Evolutionary conservation across 2,113 vertebrate species (phyloP).

Genomic region (Coptodon rendalli): DNA sequence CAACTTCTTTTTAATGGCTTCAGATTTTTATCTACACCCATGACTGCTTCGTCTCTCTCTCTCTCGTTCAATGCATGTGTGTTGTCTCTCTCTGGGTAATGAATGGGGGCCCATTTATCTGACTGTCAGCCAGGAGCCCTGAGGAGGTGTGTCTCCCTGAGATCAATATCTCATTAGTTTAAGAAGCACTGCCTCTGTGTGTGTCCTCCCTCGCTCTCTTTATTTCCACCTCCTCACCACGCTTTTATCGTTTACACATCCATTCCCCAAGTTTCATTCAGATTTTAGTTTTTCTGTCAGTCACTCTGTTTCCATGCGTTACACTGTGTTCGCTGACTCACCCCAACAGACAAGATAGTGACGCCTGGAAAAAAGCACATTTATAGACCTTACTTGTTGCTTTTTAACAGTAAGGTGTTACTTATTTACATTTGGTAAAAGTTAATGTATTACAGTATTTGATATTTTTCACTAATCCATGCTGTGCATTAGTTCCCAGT

Average conservation of each 20-base stretch:
- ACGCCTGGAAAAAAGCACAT: background rate
- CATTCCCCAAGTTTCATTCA: background rate
- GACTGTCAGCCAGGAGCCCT: slow-evolving; percentile 47
- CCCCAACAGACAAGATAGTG: background rate
- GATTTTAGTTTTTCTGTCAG: background rate
- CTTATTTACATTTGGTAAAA: background rate
- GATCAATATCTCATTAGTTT: slow-evolving; percentile 66
- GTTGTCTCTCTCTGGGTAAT: slow-evolving; percentile 42
- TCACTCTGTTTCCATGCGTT: background rate
- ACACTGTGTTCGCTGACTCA: background rate
- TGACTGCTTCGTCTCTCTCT: background rate
- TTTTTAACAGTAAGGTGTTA: background rate
- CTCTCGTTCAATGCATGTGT: background rate
- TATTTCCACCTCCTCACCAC: background rate
- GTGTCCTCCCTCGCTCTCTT: background rate
- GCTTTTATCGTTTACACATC: background rate
- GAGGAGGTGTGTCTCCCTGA: slow-evolving; percentile 45
- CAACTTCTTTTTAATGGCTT: background rate
- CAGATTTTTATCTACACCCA: background rate
- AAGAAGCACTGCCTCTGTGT: slow-evolving; percentile 41
- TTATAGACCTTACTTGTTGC: background rate
- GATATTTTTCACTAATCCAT: background rate
- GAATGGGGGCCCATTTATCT: slow-evolving; percentile 54
- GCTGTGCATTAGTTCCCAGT: background rate
- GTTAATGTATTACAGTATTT: background rate